A percentile compares a stretch with the other conserved stretches of the same genome.
phyloP scores from a whole-genome alignment of 2,113 vertebrate genomes.

The Dasyornis broadbenti region DNA sequence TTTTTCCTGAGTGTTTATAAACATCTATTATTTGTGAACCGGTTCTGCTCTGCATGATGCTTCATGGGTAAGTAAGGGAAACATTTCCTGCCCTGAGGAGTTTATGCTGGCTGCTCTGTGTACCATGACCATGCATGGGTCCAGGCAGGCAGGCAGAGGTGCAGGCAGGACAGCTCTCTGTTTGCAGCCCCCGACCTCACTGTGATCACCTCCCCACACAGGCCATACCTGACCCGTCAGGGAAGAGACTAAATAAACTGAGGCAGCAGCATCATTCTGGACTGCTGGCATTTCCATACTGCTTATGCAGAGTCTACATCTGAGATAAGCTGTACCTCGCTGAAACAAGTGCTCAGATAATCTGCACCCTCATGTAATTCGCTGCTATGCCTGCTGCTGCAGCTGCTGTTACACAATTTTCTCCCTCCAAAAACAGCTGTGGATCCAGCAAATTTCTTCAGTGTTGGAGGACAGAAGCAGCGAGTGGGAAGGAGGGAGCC shows the following conservation, averaged over 20 bases:
- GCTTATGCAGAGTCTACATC: neutral
- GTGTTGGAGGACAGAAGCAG: neutral
- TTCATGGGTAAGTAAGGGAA: conserved; percentile 21
- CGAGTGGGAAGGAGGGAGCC: neutral
- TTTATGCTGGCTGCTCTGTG: neutral
- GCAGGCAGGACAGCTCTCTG: neutral
- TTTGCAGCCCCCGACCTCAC: accelerated
- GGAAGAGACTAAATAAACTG: neutral
- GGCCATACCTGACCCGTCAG: accelerated
- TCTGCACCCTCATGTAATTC: neutral
- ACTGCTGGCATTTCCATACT: neutral
- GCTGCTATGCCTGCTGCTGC: neutral
- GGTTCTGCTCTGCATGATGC: neutral
- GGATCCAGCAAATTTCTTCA: neutral
- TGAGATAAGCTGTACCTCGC: neutral
- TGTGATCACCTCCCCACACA: neutral
- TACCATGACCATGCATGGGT: accelerated
- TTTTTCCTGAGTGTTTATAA: conserved; percentile 19
- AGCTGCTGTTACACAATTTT: neutral
- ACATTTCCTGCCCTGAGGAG: neutral
- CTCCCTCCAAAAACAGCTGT: neutral
- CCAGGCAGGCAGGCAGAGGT: neutral
- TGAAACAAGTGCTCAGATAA: conserved; percentile 4
- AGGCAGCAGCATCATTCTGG: neutral
- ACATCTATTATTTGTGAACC: conserved; percentile 45